Percentiles rank a stretch among this genome's conserved stretches.
These are phyloP conservation scores for Ictidomys tridecemlineatus DNA, from an alignment of 2,113 vertebrate species.

Conservation along the genomic window DNA sequence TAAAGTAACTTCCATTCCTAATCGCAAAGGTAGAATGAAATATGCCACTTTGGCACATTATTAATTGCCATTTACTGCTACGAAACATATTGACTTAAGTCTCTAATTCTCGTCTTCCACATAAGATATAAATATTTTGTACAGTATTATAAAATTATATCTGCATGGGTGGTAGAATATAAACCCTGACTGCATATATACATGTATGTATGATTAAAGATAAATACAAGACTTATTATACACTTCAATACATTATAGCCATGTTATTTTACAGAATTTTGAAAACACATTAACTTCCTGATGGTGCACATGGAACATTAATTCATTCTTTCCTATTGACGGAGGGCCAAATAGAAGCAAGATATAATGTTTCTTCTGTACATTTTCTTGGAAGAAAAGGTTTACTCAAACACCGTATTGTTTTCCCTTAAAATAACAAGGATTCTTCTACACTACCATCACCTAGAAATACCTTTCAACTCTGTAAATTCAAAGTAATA, in stretches of 20 bases:
- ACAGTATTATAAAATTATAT: neutral
- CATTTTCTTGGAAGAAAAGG: constrained; percentile 42
- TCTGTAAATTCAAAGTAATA: neutral
- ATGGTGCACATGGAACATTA: neutral
- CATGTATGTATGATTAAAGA: neutral
- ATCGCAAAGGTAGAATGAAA: constrained; percentile 60
- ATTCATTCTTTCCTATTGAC: neutral
- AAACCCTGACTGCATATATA: neutral
- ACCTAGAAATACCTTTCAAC: constrained; percentile 41
- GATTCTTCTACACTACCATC: neutral
- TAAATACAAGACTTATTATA: neutral
- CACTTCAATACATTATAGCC: neutral
- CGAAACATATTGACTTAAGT: constrained; percentile 63
- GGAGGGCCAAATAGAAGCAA: neutral
- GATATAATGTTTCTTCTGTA: neutral
- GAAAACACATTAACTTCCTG: neutral
- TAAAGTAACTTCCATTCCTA: constrained; percentile 62
- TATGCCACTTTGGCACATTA: constrained; percentile 73
- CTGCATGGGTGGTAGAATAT: neutral
- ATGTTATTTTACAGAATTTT: neutral
- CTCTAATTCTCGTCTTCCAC: constrained; percentile 69
- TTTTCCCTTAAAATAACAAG: constrained; percentile 36
- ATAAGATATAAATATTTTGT: neutral
- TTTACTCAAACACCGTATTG: neutral
- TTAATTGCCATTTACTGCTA: constrained; percentile 75